Evolutionary conservation across 2,797 vertebrate genomes (phyloP).

Genomic region (Chromis chromis): DNA sequence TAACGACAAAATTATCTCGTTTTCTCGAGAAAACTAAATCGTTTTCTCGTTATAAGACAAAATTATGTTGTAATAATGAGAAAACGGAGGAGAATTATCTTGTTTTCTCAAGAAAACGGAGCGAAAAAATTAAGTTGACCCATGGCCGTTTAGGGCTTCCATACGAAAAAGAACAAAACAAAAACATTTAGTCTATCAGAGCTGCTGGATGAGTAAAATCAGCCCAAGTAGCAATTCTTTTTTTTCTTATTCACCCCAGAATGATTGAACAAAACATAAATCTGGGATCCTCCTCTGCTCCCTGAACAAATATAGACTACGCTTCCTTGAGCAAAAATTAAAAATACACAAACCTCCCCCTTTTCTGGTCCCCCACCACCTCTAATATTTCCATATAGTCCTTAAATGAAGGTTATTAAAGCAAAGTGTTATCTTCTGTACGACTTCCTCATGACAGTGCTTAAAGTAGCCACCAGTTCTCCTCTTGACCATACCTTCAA

Average conservation of each 20-base stretch:
- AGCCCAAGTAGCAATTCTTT: not conserved
- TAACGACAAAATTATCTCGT: too few species aligned
- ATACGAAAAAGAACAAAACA: too few species aligned
- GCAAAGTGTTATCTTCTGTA: not conserved
- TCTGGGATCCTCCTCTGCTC: not conserved
- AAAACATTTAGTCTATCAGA: not conserved
- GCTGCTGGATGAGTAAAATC: not conserved
- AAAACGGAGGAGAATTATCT: too few species aligned
- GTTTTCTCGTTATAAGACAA: too few species aligned
- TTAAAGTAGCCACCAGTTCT: slow-evolving; percentile 12
- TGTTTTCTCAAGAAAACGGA: too few species aligned
- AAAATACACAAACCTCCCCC: too few species aligned
- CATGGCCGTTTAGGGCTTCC: too few species aligned
- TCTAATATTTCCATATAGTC: not conserved
- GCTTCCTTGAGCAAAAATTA: not conserved
- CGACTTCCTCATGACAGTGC: not conserved
- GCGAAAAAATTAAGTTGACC: too few species aligned
- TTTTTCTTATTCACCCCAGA: not conserved
- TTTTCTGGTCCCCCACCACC: not conserved
- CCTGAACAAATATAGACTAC: not conserved
- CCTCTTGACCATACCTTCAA: not conserved
- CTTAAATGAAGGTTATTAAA: not conserved
- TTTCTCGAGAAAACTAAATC: too few species aligned
- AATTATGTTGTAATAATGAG: too few species aligned
- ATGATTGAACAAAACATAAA: not conserved